These are phyloP conservation scores for Calephelis nemesis DNA, from an alignment of 1,140 invertebrate genomes.

Conservation along the genomic window DNA sequence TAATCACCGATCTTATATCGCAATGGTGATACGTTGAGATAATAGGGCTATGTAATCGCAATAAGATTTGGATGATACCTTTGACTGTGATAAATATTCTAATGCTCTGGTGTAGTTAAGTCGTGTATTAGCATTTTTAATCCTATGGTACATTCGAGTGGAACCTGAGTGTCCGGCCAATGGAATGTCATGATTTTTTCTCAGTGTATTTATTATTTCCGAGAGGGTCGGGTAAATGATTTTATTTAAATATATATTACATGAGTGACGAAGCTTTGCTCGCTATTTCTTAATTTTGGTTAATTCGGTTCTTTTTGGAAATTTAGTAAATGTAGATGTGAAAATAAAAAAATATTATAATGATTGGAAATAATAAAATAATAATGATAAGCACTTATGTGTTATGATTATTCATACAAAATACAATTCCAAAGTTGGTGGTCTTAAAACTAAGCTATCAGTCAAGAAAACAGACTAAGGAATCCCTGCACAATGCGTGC, in stretches of 20 bases:
- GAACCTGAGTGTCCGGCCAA: conserved; percentile 21
- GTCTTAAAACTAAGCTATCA: no score
- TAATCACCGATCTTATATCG: conserved; percentile 8
- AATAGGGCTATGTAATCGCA: background rate
- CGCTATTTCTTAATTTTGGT: no score
- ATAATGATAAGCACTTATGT: no score
- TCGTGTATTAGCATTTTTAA: conserved; percentile 12
- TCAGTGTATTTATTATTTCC: conserved; percentile 24
- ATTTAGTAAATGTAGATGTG: background rate
- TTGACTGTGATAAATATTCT: background rate
- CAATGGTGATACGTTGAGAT: background rate
- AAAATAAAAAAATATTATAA: no score
- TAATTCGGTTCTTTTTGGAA: no score
- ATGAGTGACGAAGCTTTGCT: no score
- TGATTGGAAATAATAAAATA: no score
- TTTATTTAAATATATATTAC: conserved; percentile 4
- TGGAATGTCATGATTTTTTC: conserved; percentile 24
- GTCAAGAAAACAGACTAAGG: no score
- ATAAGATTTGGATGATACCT: background rate
- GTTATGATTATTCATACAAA: no score
- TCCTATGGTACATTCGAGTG: background rate
- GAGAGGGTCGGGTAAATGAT: conserved; percentile 1
- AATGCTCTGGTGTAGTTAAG: conserved; percentile 1
- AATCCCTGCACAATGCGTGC: no score
- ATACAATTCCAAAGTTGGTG: no score